These are phyloP conservation scores for Aphyosemion australe DNA, from an alignment of 2,113 vertebrate species.

Conservation along the genomic window DNA sequence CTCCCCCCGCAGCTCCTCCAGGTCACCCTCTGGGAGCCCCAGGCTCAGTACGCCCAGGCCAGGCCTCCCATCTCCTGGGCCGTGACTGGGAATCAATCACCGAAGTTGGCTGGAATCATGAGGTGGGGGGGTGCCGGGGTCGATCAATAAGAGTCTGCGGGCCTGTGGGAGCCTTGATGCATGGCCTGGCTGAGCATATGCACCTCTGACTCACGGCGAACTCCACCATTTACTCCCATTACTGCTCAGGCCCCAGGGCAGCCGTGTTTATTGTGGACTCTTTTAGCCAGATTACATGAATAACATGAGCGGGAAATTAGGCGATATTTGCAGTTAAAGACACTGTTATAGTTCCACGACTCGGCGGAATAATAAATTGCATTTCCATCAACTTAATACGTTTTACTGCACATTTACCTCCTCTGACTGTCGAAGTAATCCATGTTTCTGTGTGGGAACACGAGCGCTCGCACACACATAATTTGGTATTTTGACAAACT, in stretches of 20 bases:
- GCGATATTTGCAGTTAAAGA: conserved; percentile 37
- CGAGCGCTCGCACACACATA: neutral
- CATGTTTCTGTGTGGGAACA: conserved; percentile 5
- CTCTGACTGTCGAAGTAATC: too few species aligned
- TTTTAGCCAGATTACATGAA: conserved; percentile 41
- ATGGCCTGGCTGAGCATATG: conserved; percentile 60
- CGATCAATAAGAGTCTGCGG: conserved; percentile 71
- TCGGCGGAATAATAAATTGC: too few species aligned
- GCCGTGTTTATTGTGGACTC: conserved; percentile 48
- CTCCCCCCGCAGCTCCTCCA: conserved; percentile 38
- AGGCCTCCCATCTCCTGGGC: conserved; percentile 72
- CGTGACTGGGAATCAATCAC: conserved; percentile 80
- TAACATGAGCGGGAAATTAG: conserved; percentile 45
- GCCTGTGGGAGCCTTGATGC: conserved; percentile 72
- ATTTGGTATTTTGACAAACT: conserved; percentile 22
- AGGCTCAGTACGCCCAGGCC: conserved; percentile 55
- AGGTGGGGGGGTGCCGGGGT: conserved; percentile 45
- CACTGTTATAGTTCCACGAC: conserved; percentile 32
- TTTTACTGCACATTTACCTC: neutral
- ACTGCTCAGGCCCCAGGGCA: conserved; percentile 49
- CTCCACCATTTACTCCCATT: conserved; percentile 60
- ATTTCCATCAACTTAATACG: neutral
- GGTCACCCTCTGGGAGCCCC: conserved; percentile 66
- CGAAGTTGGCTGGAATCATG: conserved; percentile 60
- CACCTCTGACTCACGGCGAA: conserved; percentile 63